phyloP scores from a whole-genome alignment of 2,888 invertebrate species.

The Drosophila barbarae region DNA sequence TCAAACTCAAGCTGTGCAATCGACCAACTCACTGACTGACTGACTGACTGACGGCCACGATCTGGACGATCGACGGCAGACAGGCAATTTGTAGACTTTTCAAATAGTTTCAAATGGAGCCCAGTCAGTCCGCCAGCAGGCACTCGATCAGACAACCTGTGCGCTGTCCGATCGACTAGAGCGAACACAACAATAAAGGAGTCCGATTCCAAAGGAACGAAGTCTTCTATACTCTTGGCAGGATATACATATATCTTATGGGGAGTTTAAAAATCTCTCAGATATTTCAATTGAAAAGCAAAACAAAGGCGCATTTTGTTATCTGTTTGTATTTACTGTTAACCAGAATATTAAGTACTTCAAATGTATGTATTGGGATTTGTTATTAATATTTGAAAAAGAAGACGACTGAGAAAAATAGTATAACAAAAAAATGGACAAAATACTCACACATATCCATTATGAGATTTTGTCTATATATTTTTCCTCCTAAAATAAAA shows the following conservation, averaged over 20 bases:
- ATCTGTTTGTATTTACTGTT: not conserved
- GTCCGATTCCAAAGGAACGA: not conserved
- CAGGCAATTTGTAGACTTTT: conserved; percentile 75
- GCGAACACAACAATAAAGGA: conserved; percentile 50
- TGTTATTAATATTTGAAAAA: not conserved
- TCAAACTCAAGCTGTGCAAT: conserved; percentile 63
- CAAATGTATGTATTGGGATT: not conserved
- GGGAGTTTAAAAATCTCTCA: too few species aligned
- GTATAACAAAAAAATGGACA: not conserved
- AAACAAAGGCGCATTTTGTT: not conserved
- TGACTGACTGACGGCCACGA: conserved; percentile 48
- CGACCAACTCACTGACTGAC: conserved; percentile 46
- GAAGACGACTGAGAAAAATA: not conserved
- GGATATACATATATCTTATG: not conserved
- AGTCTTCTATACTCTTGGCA: conserved; percentile 8
- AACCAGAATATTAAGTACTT: not conserved
- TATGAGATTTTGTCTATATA: not conserved
- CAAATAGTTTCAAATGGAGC: conserved; percentile 66
- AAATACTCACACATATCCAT: not conserved
- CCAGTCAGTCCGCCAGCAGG: conserved; percentile 26
- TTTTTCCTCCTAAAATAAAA: not conserved
- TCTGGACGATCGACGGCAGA: conserved; percentile 56
- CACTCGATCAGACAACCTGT: conserved; percentile 60
- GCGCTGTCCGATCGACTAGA: conserved; percentile 44
- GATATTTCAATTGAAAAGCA: not conserved